Evolutionary conservation across 2,113 vertebrate species (phyloP).

Genomic region (Struthidea cinerea): DNA sequence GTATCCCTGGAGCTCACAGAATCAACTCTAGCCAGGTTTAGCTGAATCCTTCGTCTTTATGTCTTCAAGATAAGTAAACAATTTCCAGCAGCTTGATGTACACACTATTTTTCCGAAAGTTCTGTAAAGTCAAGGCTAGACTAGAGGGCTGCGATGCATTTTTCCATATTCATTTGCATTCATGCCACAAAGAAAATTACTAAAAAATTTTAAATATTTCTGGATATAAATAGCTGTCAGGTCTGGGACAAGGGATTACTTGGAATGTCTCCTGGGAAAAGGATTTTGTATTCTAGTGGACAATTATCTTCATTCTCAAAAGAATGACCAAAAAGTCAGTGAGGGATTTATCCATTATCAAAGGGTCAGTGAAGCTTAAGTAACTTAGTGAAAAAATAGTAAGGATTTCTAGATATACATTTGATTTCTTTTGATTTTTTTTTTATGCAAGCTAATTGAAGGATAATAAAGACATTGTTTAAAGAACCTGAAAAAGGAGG

Average conservation of each 20-base stretch:
- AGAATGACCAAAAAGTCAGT: background rate
- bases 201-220: background rate
- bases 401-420: background rate
- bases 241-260: background rate
- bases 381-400: background rate
- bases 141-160: background rate
- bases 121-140: background rate
- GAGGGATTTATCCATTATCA: background rate
- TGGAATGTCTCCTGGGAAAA: background rate
- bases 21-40: background rate
- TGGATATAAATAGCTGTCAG: background rate
- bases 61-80: background rate
- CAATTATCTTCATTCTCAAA: background rate
- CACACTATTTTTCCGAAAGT: fast-evolving
- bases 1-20: background rate
- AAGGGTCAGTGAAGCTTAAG: background rate
- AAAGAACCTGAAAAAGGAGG: background rate
- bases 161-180: background rate
- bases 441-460: background rate
- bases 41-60: background rate
- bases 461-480: background rate
- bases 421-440: background rate
- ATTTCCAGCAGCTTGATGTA: background rate
- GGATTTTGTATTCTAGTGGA: background rate
- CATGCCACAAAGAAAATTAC: background rate